These are phyloP conservation scores for Masticophis lateralis DNA, from an alignment of 2,797 vertebrate genomes.

Conservation along the genomic window DNA sequence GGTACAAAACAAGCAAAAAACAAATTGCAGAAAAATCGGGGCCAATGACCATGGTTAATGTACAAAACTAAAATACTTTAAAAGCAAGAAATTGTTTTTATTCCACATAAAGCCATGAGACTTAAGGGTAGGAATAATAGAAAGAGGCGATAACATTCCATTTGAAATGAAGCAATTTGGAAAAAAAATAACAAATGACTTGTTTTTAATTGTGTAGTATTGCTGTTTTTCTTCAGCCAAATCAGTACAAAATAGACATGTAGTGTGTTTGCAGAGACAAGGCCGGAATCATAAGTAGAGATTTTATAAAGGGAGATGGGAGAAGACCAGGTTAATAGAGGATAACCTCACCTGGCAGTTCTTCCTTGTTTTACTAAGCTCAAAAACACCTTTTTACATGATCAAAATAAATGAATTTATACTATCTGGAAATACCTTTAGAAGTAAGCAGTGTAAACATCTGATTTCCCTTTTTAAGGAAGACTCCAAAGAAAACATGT, in stretches of 20 bases:
- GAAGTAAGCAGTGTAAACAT: background rate
- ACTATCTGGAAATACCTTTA: background rate
- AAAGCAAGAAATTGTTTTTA: constrained; percentile 28
- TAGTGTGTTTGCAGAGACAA: background rate
- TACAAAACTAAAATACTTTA: background rate
- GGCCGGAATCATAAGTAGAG: constrained; percentile 8
- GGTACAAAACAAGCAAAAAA: background rate
- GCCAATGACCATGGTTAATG: background rate
- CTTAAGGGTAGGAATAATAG: background rate
- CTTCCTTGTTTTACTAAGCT: background rate
- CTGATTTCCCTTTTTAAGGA: background rate
- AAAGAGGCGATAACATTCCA: background rate
- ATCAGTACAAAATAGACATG: constrained; percentile 1
- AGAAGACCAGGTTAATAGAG: background rate
- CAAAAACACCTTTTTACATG: background rate
- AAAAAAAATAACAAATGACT: background rate
- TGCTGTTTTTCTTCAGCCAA: background rate
- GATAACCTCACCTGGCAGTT: constrained; percentile 7
- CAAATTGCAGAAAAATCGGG: background rate
- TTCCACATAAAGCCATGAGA: background rate
- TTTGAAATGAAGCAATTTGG: background rate
- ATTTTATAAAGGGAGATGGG: background rate
- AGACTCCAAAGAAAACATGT: background rate
- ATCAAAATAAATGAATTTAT: background rate
- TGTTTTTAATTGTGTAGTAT: background rate